Evolutionary conservation across 1,140 invertebrate species (phyloP), one percentile per base, ranked within the genome.

Genomic region (Diachasma alloeum): DNA sequence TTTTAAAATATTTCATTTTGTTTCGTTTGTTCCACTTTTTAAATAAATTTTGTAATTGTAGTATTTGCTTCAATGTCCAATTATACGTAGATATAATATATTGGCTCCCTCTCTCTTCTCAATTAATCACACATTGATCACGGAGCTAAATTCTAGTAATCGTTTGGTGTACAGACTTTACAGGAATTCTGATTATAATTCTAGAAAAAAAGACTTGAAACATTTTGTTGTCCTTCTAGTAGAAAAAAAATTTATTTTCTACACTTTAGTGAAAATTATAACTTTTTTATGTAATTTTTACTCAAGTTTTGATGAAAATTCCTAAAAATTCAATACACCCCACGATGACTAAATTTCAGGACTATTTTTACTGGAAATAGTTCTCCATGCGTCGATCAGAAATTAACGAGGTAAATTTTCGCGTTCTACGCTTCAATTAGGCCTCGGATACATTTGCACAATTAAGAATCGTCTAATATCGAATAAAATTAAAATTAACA

Each of bases 1-100:
- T 87, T 53, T 89, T 84, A 88, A 82, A 87, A 84, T 85, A 88
- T 76, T 85, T 86, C 44, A n/a, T 82, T 82, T 56, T 53, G 15
- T 70, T 59, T 56, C n/a, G 48, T n/a, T n/a, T 74, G 11, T 48
- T 24, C 22, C 10, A 15, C 26, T 4, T 48, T 26, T 63, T 4
- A 84, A 80, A 79, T 31, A 4, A 39, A 84, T 88, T 87, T 84
- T 82, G 84, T 86, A 84, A 83, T 87, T 83, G 80, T 84, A 85
- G 76, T 86, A 86, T 74, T 74, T 78, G 70, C 84, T 81, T 84
- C 82, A 84, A 87, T 88, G 87, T 87, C 88, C 79, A 85, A 86
- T 87, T 15, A 86, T 86, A 81, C 79, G 81, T 81, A 75, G 82
- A 75, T 81, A 46, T 42, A 39, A 46, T 24, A 24, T 70, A 80